These are phyloP conservation scores for Drosophila lacteicornis DNA, from an alignment of 1,140 invertebrate genomes.

Conservation along the genomic window DNA sequence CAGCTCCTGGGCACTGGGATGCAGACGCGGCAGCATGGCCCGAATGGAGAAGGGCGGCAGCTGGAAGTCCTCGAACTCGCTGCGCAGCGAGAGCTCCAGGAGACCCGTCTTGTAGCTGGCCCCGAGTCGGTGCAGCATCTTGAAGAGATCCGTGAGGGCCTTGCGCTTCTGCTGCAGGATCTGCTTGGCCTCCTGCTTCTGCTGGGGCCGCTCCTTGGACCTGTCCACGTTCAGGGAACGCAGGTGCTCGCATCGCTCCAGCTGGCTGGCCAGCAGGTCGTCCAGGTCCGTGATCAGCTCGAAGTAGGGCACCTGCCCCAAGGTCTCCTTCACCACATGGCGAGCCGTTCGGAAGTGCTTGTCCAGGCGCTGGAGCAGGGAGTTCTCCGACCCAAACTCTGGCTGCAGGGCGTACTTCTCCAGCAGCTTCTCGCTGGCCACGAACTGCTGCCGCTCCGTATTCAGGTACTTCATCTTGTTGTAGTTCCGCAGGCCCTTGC, in stretches of 20 bases:
- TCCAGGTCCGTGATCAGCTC: conserved; percentile 87
- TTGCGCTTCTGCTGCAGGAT: conserved; percentile 94
- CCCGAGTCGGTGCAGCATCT: conserved; percentile 89
- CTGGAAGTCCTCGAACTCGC: conserved; percentile 78
- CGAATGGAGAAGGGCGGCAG: conserved; percentile 70
- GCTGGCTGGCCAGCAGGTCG: conserved; percentile 87
- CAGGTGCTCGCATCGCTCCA: conserved; percentile 88
- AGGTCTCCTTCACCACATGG: conserved; percentile 87
- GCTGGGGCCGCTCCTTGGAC: conserved; percentile 89
- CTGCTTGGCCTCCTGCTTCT: conserved; percentile 92
- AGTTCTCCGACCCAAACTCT: conserved; percentile 30
- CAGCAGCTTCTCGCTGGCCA: conserved; percentile 59
- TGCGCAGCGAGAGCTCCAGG: conserved; percentile 85
- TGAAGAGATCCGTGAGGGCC: conserved; percentile 93
- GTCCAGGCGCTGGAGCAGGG: conserved; percentile 62
- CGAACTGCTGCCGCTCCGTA: conserved; percentile 63
- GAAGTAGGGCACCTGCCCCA: conserved; percentile 87
- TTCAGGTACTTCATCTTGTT: conserved; percentile 58
- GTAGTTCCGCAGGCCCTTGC: conserved; percentile 48
- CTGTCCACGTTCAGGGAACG: conserved; percentile 88
- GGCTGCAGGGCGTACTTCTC: conserved; percentile 41
- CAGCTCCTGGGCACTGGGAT: conserved; percentile 57
- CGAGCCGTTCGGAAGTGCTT: conserved; percentile 87
- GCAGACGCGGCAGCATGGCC: conserved; percentile 66
- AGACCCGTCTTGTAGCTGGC: conserved; percentile 93